Percentiles rank a stretch among this genome's conserved stretches.
Conservation (phyloP, 2,113 vertebrate genomes). For the Melierax canorus region DNA sequence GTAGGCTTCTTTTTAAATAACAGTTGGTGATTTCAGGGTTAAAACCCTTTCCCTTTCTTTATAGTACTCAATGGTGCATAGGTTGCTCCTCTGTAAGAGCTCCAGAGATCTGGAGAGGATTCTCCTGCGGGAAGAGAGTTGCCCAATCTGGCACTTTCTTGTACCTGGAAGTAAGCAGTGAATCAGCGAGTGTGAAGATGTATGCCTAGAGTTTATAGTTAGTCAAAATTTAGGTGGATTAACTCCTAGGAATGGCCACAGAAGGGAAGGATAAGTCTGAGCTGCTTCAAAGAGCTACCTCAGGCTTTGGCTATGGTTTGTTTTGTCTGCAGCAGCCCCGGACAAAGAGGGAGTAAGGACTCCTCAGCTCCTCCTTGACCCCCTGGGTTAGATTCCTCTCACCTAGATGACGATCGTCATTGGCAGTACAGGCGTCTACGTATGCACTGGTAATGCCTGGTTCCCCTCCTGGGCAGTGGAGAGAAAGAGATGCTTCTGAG, state of each 20-base stretch:
- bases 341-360: neutral
- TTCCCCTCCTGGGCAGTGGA: neutral
- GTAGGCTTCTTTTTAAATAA: neutral
- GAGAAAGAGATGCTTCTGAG: neutral
- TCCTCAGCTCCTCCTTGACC: neutral
- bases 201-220: neutral
- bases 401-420: neutral
- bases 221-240: neutral
- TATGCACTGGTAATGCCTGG: neutral
- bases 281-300: neutral
- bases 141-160: neutral
- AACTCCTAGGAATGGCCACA: neutral
- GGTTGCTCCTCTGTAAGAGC: neutral
- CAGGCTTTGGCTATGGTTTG: neutral
- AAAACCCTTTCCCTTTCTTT: neutral
- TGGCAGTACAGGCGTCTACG: neutral
- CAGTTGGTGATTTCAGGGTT: neutral
- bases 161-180: neutral
- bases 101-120: neutral
- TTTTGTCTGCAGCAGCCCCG: neutral
- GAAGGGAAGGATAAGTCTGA: neutral
- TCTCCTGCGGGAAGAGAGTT: neutral
- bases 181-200: neutral
- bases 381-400: neutral
- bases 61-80: neutral